A percentile compares a stretch with the other conserved stretches of the same genome.
Conservation (phyloP, 2,888 invertebrate genomes). For the Caenorhabditis japonica region DNA sequence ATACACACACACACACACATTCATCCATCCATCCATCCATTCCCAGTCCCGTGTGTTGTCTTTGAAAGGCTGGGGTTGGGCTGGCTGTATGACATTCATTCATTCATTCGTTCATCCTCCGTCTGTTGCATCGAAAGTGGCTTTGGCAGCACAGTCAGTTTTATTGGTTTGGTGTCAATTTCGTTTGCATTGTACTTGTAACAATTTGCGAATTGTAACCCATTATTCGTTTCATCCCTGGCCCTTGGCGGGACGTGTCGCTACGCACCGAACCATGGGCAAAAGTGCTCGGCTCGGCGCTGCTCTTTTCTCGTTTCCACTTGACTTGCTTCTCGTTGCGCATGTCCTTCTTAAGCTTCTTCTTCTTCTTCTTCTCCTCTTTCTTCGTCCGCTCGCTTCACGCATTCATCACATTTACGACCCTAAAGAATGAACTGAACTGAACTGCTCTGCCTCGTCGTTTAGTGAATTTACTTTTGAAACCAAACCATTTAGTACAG, state of each 20-base stretch:
- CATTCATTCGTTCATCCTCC: not conserved
- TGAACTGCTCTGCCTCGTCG: no score
- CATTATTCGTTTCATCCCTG: not conserved
- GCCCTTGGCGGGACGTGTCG: not conserved
- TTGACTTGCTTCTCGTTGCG: conserved; percentile 7
- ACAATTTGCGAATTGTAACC: not conserved
- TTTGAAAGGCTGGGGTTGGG: conserved; percentile 9
- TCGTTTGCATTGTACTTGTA: conserved; percentile 7
- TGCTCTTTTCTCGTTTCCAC: conserved; percentile 1
- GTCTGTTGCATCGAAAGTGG: conserved; percentile 10
- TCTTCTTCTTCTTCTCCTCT: no score
- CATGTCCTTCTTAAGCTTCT: no score
- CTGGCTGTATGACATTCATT: conserved; percentile 15
- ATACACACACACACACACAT: no score
- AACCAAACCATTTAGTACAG: no score
- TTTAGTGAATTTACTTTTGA: no score
- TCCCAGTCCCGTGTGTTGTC: conserved; percentile 34
- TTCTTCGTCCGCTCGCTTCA: no score
- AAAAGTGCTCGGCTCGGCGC: not conserved
- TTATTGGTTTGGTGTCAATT: conserved; percentile 28
- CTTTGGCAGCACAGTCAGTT: not conserved
- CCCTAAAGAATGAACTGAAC: no score
- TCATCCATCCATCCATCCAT: conserved; percentile 21
- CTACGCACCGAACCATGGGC: not conserved
- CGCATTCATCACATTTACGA: no score